Conservation (phyloP, 2,888 invertebrate species). For the Drosophila pseudotalamancana region DNA sequence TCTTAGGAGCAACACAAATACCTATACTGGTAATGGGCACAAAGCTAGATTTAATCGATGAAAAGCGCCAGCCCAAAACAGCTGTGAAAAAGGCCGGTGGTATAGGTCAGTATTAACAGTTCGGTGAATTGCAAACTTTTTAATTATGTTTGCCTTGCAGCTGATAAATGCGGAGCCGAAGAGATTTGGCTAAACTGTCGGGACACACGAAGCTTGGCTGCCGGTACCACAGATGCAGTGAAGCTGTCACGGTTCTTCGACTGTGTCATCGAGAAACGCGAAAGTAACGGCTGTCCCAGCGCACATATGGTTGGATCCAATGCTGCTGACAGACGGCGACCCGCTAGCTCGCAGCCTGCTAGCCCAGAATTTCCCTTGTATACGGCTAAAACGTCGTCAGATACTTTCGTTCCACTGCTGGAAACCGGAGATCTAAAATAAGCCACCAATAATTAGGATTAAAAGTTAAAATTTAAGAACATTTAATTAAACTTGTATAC, state of each 20-base stretch:
- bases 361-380: conserved; percentile 31
- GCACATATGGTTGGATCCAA: conserved; percentile 15
- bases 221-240: conserved; percentile 97
- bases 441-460: conserved; percentile 1
- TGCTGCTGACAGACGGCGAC: conserved; percentile 50
- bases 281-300: conserved; percentile 23
- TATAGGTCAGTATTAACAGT: conserved; percentile 71
- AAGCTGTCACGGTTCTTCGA: conserved; percentile 97
- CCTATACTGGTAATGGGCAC: conserved; percentile 98
- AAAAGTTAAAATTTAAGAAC: background rate
- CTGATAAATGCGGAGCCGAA: conserved; percentile 96
- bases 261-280: conserved; percentile 86
- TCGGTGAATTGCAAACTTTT: background rate
- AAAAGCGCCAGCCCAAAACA: conserved; percentile 86
- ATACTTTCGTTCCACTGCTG: conserved; percentile 48
- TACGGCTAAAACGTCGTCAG: conserved; percentile 3
- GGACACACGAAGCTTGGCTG: conserved; percentile 92
- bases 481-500: conserved; percentile 7
- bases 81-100: conserved; percentile 81
- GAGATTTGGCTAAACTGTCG: conserved; percentile 94
- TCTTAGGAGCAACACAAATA: conserved; percentile 93
- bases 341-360: conserved; percentile 22
- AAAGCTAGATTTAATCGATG: conserved; percentile 94
- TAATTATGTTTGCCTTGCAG: conserved; percentile 85
- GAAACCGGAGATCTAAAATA: conserved; percentile 60